Evolutionary conservation across 1,140 invertebrate species (phyloP), one percentile per base, ranked within the genome.

Genomic region (Zaprionus lachaisei): DNA sequence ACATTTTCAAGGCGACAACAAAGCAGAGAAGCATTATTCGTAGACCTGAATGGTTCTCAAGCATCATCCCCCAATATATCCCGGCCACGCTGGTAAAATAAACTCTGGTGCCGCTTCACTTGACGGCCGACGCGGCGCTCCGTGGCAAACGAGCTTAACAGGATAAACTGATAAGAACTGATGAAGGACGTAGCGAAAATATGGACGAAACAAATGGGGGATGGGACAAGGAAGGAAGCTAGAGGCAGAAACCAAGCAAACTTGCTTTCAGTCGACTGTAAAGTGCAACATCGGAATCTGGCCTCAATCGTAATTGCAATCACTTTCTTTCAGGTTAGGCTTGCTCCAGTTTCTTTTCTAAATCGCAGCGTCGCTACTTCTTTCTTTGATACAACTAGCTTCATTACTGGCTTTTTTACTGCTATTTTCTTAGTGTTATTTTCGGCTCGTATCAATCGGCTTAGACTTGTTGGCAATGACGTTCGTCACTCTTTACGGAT

Each of bases 241-340:
- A 15, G 37, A 47, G 12, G 41, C 9, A 44, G 24, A 44, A 22
- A 12, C 14, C 17, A 34, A 57, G 41, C 69, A 60, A 24, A 60
- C 80, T 89, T 66, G 78, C 26, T 83, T 83, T 87, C 84, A 73
- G 73, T 83, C 65, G 68, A 78, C 80, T 89, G 83, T 87, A 78
- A 87, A 89, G 80, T 87, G 71, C 73, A 68, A 64, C 60, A 72
- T 66, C 54, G 78, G 80, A 89, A 87, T 87, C 79, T 87, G 74
- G 81, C 83, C 83, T 89, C 83, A 89, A 87, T 87, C 76, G 74
- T 78, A 79, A 79, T 78, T 74, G 83, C 67, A 78, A 83, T 80
- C 73, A 60, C 56, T 70, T 60, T 55, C 63, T 58, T 22, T 57
- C 51, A 34, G 24, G 38, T 55, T 26, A 20, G 57, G 26, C 61